Evolutionary conservation across 2,888 invertebrate genomes (phyloP).

Genomic region (Stenoptilia bipunctidactyla): DNA sequence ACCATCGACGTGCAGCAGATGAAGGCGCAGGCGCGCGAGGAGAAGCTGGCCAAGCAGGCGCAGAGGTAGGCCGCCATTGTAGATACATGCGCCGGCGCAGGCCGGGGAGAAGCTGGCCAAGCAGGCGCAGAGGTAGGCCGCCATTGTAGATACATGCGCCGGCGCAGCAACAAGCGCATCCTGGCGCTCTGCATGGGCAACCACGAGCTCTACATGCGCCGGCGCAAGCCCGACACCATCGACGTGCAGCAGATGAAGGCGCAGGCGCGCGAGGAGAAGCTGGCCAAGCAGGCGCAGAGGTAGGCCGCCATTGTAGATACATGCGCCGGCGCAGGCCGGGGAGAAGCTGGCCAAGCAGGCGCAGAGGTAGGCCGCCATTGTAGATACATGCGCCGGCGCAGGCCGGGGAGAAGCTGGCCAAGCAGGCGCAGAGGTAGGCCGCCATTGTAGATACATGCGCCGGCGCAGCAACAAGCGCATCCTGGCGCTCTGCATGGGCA

Average conservation of each 20-base stretch:
- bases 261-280: constrained; percentile 96
- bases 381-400: no score
- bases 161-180: constrained; percentile 98
- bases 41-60: constrained; percentile 94
- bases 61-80: constrained; percentile 83
- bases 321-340: no score
- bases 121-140: no score
- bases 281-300: constrained; percentile 95
- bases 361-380: no score
- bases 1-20: constrained; percentile 99
- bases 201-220: constrained; percentile 98
- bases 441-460: no score
- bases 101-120: no score
- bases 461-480: constrained; percentile 99
- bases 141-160: no score
- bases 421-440: no score
- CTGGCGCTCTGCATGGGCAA: constrained; percentile 99
- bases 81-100: no score
- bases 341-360: no score
- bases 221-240: constrained; percentile 98
- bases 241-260: constrained; percentile 99
- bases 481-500: constrained; percentile 98
- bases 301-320: no score
- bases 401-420: no score
- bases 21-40: constrained; percentile 99